Base-by-base conservation (phyloP, 1,140 invertebrate genomes). In the Orussus abietinus region DNA sequence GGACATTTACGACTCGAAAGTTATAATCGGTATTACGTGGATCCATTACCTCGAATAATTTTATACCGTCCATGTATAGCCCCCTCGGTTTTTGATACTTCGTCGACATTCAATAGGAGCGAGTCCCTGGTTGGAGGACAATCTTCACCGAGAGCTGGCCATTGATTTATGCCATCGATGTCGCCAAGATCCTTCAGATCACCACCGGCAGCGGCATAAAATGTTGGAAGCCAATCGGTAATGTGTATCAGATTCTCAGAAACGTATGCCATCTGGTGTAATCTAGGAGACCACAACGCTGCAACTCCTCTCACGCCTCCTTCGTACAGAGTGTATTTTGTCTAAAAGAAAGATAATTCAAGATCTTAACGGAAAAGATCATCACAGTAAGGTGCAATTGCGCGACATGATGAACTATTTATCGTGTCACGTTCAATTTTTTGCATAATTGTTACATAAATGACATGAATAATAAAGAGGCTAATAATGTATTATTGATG, bases 261-360 rank as follows among this genome's bases (percentile, higher is more conserved):
- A 7, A 77, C 69, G 0, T 70, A 62, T 5, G 80, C 71, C 40
- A 61, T 56, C 39, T 64, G 59, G 20, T 64, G 51, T n/a, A 77
- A 47, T 25, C 77, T 62, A 2, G 80, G 75, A 42, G 80, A 81
- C 80, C 82, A 84, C n/a, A 88, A 64, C 17, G 83, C 75, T 0
- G 77, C 79, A 0, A 77, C 69, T 9, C 77, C 81, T 47, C 82
- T 63, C 0, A 86, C 78, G 1, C 83, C 84, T 5, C 85, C 85
- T 63, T 87, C 84, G 77, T 82, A 87, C 12, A 86, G 48, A 2
- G 82, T 82, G 38, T 78, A 78, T 57, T 87, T 87, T 3, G 80
- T 76, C 82, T 83, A 37, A 11, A 57, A 53, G 34, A 39, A 53
- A 26, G 22, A 30, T 22, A 9, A 36, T 29, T n/a, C 9, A 32